phyloP scores from a whole-genome alignment of 2,888 invertebrate genomes.

The Agrochola lota region DNA sequence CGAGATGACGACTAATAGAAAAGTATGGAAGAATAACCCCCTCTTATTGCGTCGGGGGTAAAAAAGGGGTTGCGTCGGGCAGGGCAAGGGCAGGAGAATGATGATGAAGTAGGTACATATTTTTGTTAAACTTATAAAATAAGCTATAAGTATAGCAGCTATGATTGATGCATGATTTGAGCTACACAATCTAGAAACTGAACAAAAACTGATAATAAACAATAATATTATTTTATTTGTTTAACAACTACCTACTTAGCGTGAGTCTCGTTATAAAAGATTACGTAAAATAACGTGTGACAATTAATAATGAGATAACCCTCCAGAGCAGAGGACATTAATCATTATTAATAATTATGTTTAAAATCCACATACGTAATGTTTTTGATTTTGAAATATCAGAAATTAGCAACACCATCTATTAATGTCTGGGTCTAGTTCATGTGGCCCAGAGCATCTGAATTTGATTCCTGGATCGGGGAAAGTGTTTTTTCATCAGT shows the following conservation, averaged over 20 bases:
- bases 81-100: no score
- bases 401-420: not conserved
- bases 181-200: not conserved
- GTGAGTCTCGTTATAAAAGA: constrained; percentile 33
- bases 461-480: no score
- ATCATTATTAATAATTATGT: constrained; percentile 15
- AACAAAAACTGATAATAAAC: not conserved
- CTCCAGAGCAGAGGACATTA: constrained; percentile 19
- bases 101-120: no score
- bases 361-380: not conserved
- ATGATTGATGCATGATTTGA: no score
- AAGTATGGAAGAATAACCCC: no score
- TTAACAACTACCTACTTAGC: constrained; percentile 4
- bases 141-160: not conserved
- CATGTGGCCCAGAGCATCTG: no score
- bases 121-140: not conserved
- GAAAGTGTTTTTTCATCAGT: no score
- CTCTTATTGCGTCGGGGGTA: no score
- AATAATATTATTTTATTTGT: not conserved
- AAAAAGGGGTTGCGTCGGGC: no score
- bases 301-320: constrained; percentile 50
- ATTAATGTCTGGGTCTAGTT: no score
- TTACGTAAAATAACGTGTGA: constrained; percentile 32
- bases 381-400: not conserved
- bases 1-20: no score